Percentiles rank a stretch among this genome's conserved stretches.
Conservation (phyloP, 2,888 invertebrate species). For the Epicampocera succincta region DNA sequence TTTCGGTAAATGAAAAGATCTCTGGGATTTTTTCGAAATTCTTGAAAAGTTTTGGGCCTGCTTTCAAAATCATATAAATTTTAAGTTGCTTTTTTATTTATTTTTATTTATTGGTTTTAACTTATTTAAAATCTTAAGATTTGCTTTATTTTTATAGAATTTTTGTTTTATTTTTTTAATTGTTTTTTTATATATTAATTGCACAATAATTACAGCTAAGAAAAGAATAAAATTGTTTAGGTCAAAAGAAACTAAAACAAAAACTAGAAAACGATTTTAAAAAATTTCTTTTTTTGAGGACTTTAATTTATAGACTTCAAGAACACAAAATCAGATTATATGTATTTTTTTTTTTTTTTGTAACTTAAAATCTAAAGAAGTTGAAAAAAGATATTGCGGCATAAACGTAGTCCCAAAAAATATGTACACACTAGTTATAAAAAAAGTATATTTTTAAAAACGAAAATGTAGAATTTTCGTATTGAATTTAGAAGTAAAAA, state of each 20-base stretch:
- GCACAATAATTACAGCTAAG: constrained; percentile 69
- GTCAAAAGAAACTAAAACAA: constrained; percentile 26
- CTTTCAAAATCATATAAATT: background rate
- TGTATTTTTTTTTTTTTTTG: too few relatives aligned
- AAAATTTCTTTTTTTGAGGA: constrained; percentile 6
- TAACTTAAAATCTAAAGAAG: too few relatives aligned
- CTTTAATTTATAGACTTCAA: constrained; percentile 2
- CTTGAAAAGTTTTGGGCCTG: background rate
- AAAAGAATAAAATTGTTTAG: constrained; percentile 44
- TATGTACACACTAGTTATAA: too few relatives aligned
- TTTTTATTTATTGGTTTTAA: constrained; percentile 49
- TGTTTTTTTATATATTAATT: constrained; percentile 64
- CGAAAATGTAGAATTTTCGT: too few relatives aligned
- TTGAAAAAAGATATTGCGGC: too few relatives aligned
- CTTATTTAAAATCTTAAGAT: constrained; percentile 66
- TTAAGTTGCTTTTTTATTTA: constrained; percentile 37
- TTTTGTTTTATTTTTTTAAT: constrained; percentile 44
- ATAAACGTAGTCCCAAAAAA: too few relatives aligned
- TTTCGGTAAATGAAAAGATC: too few relatives aligned
- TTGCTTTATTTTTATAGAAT: constrained; percentile 53
- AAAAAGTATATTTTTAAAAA: background rate
- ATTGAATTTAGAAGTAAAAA: too few relatives aligned
- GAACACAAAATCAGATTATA: background rate
- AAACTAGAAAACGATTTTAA: constrained; percentile 10
- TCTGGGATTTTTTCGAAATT: background rate